Conservation (phyloP, 1,140 invertebrate species). For the Tetramorium alpestre region DNA sequence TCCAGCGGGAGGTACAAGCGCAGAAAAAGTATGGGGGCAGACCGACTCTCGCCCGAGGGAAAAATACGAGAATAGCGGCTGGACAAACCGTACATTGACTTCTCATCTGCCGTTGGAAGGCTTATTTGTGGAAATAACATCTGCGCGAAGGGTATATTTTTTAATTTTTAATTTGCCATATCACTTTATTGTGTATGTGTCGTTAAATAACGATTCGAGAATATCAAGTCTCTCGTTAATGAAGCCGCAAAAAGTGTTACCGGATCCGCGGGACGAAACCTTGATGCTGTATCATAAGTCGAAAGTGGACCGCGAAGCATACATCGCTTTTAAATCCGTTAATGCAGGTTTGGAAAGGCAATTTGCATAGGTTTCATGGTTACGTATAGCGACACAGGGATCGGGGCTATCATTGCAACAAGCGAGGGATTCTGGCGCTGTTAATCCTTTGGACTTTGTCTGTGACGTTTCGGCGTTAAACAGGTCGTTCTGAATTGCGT, state of each 20-base stretch:
- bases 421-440: conserved; percentile 59
- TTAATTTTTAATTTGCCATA: not conserved
- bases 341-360: conserved; percentile 78
- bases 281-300: conserved; percentile 54
- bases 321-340: conserved; percentile 85
- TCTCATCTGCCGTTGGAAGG: not conserved
- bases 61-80: not conserved
- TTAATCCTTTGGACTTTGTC: conserved; percentile 71
- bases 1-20: not conserved
- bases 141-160: not conserved
- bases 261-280: conserved; percentile 44
- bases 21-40: not conserved
- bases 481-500: conserved; percentile 17
- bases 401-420: conserved; percentile 65
- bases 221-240: conserved; percentile 11
- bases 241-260: not conserved
- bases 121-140: not conserved
- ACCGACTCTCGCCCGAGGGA: conserved; percentile 4
- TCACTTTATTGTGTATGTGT: not conserved
- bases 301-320: conserved; percentile 74
- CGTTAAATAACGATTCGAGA: not conserved
- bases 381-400: conserved; percentile 57
- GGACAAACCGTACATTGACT: not conserved
- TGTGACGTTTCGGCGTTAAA: conserved; percentile 55
- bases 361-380: conserved; percentile 82